Evolutionary conservation across 2,113 vertebrate species (phyloP).

Genomic region (Pholis gunnellus): DNA sequence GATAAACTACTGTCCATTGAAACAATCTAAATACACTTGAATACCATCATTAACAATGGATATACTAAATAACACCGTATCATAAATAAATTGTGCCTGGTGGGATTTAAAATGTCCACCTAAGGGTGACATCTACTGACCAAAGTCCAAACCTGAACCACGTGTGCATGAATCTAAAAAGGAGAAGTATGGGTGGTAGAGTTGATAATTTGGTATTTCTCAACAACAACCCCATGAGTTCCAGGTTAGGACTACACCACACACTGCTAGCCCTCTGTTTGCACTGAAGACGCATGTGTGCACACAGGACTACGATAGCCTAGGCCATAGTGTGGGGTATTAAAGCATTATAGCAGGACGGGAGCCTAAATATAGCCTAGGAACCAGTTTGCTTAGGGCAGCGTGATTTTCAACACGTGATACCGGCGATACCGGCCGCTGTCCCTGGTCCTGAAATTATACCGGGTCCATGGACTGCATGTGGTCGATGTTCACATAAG

Average conservation of each 20-base stretch:
- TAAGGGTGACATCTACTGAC: conserved; percentile 35
- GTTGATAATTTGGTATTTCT: conserved; percentile 8
- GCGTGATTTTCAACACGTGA: conserved; percentile 67
- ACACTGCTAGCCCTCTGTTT: not conserved
- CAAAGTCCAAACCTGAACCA: conserved; percentile 2
- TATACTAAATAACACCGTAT: not conserved
- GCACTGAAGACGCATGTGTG: conserved; percentile 1
- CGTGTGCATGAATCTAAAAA: not conserved
- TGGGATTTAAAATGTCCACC: conserved; percentile 11
- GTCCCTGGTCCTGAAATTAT: conserved; percentile 81
- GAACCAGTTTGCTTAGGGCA: conserved; percentile 65
- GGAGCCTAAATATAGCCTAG: conserved; percentile 69
- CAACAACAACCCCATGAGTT: not conserved
- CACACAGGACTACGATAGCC: conserved; percentile 6
- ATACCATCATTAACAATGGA: not conserved
- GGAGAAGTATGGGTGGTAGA: not conserved
- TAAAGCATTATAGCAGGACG: conserved; percentile 68
- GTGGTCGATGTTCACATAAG: not conserved
- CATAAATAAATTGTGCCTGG: not conserved
- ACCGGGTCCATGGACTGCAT: conserved; percentile 14
- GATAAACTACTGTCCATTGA: not conserved
- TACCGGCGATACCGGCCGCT: conserved; percentile 65
- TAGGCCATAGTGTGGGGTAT: conserved; percentile 43
- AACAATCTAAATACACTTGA: not conserved
- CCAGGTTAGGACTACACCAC: conserved; percentile 3